phyloP scores from a whole-genome alignment of 2,888 invertebrate genomes.

The Dasysyrphus albostriatus region DNA sequence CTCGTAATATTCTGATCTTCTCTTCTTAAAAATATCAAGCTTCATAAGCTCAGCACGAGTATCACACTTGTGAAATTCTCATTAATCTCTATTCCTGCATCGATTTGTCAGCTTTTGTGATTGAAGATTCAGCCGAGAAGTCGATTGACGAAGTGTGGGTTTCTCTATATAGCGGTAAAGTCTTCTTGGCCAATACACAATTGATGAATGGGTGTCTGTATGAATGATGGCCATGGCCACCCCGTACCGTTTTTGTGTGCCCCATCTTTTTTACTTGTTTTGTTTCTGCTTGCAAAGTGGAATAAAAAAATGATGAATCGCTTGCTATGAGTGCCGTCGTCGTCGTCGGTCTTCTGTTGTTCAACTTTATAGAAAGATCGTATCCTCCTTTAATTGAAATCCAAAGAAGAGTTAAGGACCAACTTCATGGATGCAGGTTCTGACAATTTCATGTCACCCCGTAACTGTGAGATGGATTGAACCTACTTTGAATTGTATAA shows the following conservation, averaged over 20 bases:
- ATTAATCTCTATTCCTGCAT: slow-evolving; percentile 4
- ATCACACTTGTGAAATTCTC: slow-evolving; percentile 5
- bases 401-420: slow-evolving; percentile 55
- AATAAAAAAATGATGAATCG: slow-evolving; percentile 69
- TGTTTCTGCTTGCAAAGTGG: slow-evolving; percentile 38
- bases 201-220: slow-evolving; percentile 27
- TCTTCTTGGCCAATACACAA: slow-evolving; percentile 44
- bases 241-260: not conserved
- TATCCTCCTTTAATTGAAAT: slow-evolving; percentile 35
- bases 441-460: slow-evolving; percentile 20
- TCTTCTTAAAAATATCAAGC: too few relatives aligned
- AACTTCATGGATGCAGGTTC: slow-evolving; percentile 44
- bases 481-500: slow-evolving; percentile 75
- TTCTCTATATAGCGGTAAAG: slow-evolving; percentile 11
- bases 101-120: slow-evolving; percentile 70
- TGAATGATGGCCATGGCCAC: slow-evolving; percentile 43
- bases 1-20: too few relatives aligned
- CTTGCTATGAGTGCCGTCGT: not conserved
- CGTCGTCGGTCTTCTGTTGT: slow-evolving; percentile 18
- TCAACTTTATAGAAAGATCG: slow-evolving; percentile 21
- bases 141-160: slow-evolving; percentile 24
- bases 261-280: not conserved
- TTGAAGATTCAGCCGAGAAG: slow-evolving; percentile 61
- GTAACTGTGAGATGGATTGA: slow-evolving; percentile 29
- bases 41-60: too few relatives aligned